These are phyloP conservation scores for Trematomus bernacchii DNA, from an alignment of 2,797 vertebrate genomes.

Conservation along the genomic window DNA sequence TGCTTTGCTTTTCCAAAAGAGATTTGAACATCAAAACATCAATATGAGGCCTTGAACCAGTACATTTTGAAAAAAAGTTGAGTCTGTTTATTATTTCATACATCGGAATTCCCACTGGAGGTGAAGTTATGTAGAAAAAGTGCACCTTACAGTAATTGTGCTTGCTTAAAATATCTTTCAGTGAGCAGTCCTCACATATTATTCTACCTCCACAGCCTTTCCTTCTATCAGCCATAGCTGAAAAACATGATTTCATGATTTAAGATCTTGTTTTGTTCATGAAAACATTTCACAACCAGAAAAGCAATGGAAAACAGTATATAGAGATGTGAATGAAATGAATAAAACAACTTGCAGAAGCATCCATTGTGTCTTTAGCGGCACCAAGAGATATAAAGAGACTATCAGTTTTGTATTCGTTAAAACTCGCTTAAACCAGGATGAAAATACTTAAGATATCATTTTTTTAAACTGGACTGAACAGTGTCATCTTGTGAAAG, in stretches of 20 bases:
- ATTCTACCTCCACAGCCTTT: neutral
- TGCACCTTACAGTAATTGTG: neutral
- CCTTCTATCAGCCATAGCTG: neutral
- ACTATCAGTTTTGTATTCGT: neutral
- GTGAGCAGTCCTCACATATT: neutral
- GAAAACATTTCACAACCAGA: neutral
- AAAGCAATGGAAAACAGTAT: neutral
- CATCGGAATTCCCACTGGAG: neutral
- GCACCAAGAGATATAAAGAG: neutral
- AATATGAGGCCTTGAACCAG: neutral
- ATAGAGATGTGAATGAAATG: neutral
- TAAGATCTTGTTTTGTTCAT: neutral
- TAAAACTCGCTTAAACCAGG: neutral
- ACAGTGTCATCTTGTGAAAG: neutral
- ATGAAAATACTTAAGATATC: neutral
- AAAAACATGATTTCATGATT: slow-evolving; percentile 1
- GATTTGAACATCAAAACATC: neutral
- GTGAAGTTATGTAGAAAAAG: neutral
- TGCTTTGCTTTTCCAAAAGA: neutral
- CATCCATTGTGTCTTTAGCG: neutral
- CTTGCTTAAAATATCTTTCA: neutral
- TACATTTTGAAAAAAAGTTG: neutral
- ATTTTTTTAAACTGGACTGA: neutral
- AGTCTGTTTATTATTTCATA: neutral
- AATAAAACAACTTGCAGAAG: neutral